Evolutionary conservation across 2,888 invertebrate species (phyloP).

Genomic region (Azorinus chamasolen): DNA sequence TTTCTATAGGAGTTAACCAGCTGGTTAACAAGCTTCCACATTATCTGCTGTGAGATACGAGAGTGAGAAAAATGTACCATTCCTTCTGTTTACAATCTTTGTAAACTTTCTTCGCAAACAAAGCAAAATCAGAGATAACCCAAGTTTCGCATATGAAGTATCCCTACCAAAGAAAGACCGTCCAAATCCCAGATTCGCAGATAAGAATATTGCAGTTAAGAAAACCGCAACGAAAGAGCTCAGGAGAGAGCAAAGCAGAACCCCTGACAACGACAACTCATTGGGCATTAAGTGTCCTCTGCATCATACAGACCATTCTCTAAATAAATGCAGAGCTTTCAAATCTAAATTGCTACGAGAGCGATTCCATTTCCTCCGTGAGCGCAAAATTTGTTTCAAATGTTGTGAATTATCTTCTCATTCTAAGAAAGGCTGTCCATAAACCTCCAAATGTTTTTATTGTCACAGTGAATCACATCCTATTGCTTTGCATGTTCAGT

Average conservation of each 20-base stretch:
- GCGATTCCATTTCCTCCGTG: conserved; percentile 1
- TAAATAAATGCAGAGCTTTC: conserved; percentile 32
- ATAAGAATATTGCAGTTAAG: background rate
- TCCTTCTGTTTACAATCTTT: conserved; percentile 30
- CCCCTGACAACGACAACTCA: background rate
- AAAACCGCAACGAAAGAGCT: conserved; percentile 1
- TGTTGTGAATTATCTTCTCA: conserved; percentile 26
- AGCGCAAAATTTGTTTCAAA: conserved; percentile 32
- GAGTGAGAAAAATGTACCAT: conserved; percentile 6
- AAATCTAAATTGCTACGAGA: conserved; percentile 18
- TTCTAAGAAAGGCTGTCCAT: conserved; percentile 21
- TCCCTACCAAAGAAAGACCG: background rate
- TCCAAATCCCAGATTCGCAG: background rate
- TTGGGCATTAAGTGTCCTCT: background rate
- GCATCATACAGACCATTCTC: conserved; percentile 5
- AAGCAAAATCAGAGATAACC: conserved; percentile 30
- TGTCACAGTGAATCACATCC: conserved; percentile 23
- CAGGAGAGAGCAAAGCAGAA: background rate
- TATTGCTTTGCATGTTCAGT: conserved; percentile 21
- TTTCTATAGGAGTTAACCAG: conserved; percentile 48
- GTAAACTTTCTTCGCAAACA: conserved; percentile 20
- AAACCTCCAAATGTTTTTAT: conserved; percentile 10
- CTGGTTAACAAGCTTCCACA: conserved; percentile 50
- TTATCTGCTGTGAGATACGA: conserved; percentile 24
- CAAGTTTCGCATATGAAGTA: conserved; percentile 21